A percentile compares a stretch with the other conserved stretches of the same genome.
phyloP scores from a whole-genome alignment of 2,113 vertebrate species.

The Pagrus major region DNA sequence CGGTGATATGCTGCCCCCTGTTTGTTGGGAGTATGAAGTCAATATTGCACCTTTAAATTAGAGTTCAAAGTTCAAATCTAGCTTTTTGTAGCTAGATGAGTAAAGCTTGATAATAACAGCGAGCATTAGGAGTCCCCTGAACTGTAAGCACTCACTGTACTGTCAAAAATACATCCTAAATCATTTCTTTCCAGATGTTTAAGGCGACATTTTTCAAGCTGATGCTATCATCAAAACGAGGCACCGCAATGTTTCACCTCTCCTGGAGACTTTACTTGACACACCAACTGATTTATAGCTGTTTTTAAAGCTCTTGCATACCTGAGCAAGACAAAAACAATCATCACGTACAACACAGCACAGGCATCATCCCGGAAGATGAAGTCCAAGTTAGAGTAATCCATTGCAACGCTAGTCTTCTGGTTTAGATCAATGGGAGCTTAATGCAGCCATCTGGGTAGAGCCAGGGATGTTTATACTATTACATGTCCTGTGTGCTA shows the following conservation, averaged over 20 bases:
- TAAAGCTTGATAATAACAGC: not conserved
- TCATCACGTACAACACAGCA: not conserved
- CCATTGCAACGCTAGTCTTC: not conserved
- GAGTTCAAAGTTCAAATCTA: no score
- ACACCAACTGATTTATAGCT: slow-evolving; percentile 23
- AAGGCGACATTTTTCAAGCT: slow-evolving; percentile 8
- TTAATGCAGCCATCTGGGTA: slow-evolving; percentile 2
- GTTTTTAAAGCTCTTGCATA: slow-evolving; percentile 18
- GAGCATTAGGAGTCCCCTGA: not conserved
- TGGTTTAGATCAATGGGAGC: not conserved
- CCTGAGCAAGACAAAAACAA: slow-evolving; percentile 29
- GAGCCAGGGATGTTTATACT: not conserved
- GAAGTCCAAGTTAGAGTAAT: slow-evolving; percentile 2
- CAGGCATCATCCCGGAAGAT: not conserved
- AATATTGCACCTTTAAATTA: no score
- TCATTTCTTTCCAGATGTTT: slow-evolving; percentile 9
- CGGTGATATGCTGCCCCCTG: no score
- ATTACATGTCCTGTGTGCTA: no score
- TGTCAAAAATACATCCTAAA: slow-evolving; percentile 15
- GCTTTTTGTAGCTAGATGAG: not conserved
- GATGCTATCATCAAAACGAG: slow-evolving; percentile 29
- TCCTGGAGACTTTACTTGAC: slow-evolving; percentile 25
- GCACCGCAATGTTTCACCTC: slow-evolving; percentile 2
- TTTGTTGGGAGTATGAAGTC: no score
- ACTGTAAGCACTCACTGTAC: not conserved